Percentiles rank a stretch among this genome's conserved stretches.
These are phyloP conservation scores for Monarcha castaneiventris DNA, from an alignment of 2,113 vertebrate genomes.

Conservation along the genomic window DNA sequence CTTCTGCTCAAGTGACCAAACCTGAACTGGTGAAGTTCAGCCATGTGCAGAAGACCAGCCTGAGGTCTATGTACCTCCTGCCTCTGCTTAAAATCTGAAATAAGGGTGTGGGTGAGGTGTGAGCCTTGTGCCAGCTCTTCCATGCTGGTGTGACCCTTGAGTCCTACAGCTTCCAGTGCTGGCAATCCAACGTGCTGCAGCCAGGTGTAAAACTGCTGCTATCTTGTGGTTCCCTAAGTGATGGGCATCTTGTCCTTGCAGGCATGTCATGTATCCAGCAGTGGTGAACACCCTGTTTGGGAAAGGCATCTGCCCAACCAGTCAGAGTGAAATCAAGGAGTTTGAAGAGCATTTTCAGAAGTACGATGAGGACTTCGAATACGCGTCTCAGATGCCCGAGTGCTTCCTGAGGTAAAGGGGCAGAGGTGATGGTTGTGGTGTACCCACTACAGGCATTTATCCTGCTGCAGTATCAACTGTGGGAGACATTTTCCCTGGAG, in stretches of 20 bases:
- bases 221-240: neutral
- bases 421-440: neutral
- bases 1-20: neutral
- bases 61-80: neutral
- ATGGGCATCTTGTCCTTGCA: slow-evolving; percentile 32
- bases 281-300: slow-evolving; percentile 78
- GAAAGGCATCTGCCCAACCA: slow-evolving; percentile 67
- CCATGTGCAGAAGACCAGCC: neutral
- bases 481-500: neutral
- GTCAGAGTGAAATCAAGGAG: slow-evolving; percentile 58
- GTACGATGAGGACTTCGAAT: slow-evolving; percentile 80
- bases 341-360: slow-evolving; percentile 77
- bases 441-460: neutral
- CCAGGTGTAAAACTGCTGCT: neutral
- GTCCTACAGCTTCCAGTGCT: neutral
- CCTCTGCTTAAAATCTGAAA: neutral
- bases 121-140: neutral
- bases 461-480: neutral
- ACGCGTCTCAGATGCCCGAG: slow-evolving; percentile 77
- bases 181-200: fast-evolving
- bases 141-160: neutral
- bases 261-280: slow-evolving; percentile 77
- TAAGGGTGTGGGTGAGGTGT: neutral
- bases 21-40: neutral
- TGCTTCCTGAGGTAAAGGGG: slow-evolving; percentile 74